phyloP scores from a whole-genome alignment of 64 coral and sea anemone genomes.

The Montipora foliosa region DNA sequence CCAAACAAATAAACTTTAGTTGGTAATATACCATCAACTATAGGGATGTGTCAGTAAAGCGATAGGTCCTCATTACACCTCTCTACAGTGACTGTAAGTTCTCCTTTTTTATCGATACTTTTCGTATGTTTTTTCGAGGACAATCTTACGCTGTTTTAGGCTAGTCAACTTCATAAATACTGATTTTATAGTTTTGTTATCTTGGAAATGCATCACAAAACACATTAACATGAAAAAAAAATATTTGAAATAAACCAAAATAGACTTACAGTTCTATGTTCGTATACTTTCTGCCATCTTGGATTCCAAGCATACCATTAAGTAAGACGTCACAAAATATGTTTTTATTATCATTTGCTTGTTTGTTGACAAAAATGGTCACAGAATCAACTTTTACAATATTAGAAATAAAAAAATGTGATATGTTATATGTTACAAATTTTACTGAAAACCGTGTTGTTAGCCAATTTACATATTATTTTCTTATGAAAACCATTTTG shows the following conservation, averaged over 20 bases:
- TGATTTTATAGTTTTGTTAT: neutral
- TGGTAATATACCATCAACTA: neutral
- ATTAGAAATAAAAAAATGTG: too few species aligned
- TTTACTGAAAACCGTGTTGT: too few species aligned
- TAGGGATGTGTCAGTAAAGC: neutral
- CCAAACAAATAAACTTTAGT: neutral
- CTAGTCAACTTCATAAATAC: neutral
- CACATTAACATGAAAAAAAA: neutral
- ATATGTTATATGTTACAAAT: too few species aligned
- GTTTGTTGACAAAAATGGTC: neutral
- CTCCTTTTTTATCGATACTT: neutral
- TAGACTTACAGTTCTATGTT: conserved; percentile 33
- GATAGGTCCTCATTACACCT: neutral
- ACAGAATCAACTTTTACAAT: too few species aligned
- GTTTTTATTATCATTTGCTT: conserved; percentile 10
- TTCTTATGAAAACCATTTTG: neutral
- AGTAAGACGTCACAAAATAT: neutral
- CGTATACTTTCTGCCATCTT: conserved; percentile 3
- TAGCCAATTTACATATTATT: neutral
- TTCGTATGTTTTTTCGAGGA: neutral
- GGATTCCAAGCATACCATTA: neutral
- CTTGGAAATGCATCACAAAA: neutral
- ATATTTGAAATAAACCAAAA: neutral
- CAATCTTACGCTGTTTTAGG: conserved; percentile 3
- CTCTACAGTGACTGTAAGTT: neutral